Percentiles rank a stretch among this genome's conserved stretches.
Evolutionary conservation across 1,140 invertebrate species (phyloP).

Genomic region (Chymomyza costata): DNA sequence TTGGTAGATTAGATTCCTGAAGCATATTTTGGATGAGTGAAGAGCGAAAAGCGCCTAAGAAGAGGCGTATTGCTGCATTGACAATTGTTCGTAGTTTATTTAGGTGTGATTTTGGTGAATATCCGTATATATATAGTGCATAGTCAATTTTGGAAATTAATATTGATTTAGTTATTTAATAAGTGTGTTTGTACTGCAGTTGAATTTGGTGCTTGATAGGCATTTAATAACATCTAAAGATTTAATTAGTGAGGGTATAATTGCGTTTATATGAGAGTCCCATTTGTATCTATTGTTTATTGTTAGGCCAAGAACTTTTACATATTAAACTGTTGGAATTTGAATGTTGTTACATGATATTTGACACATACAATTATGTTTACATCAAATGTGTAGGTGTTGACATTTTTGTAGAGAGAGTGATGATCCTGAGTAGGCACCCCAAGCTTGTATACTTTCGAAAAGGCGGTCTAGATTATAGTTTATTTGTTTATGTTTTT

Average conservation of each 20-base stretch:
- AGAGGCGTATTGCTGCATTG: too few species aligned
- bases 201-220: slow-evolving; percentile 11
- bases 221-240: slow-evolving; percentile 15
- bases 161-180: slow-evolving; percentile 10
- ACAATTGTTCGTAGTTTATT: too few species aligned
- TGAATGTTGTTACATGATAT: too few species aligned
- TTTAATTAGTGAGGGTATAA: not conserved
- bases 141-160: slow-evolving; percentile 13
- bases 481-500: too few species aligned
- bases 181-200: slow-evolving; percentile 9
- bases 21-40: too few species aligned
- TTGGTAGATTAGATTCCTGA: too few species aligned
- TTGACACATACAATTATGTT: slow-evolving; percentile 5
- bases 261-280: not conserved
- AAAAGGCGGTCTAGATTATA: slow-evolving; percentile 3
- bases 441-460: slow-evolving; percentile 1
- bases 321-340: too few species aligned
- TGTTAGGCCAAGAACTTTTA: slow-evolving; percentile 11
- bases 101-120: not conserved
- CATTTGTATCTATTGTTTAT: slow-evolving; percentile 11
- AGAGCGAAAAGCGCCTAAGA: too few species aligned
- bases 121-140: not conserved
- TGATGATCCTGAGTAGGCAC: not conserved
- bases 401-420: slow-evolving; percentile 5
- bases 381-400: slow-evolving; percentile 15